phyloP scores from a whole-genome alignment of 2,113 vertebrate species.

The Ciconia boyciana region DNA sequence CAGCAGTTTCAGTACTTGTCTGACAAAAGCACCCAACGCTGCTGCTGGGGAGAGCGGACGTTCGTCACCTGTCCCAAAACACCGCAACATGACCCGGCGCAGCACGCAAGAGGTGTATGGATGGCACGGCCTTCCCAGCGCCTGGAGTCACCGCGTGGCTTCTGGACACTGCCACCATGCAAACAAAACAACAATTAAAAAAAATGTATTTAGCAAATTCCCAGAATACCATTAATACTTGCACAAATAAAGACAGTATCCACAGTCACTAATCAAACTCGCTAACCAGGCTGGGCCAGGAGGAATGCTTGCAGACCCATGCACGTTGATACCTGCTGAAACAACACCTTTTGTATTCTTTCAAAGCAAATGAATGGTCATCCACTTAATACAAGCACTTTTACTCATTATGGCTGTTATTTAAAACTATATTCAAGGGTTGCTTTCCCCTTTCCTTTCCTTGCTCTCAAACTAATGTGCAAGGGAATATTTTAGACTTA shows the following conservation, averaged over 20 bases:
- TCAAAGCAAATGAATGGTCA: not conserved
- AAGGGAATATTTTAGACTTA: too few relatives aligned
- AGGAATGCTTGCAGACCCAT: too few relatives aligned
- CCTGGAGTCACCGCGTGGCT: too few relatives aligned
- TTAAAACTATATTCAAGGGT: not conserved
- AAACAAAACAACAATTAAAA: too few relatives aligned
- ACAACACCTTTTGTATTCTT: not conserved
- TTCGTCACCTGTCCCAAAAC: not conserved
- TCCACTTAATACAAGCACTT: too few relatives aligned
- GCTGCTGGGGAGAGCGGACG: not conserved
- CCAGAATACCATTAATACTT: not conserved
- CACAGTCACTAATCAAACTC: not conserved
- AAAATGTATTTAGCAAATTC: too few relatives aligned
- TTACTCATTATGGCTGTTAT: too few relatives aligned
- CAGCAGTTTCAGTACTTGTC: not conserved
- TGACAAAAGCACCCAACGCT: not conserved
- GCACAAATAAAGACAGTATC: not conserved
- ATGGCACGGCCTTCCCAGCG: too few relatives aligned
- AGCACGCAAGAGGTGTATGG: not conserved
- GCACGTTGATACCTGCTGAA: too few relatives aligned
- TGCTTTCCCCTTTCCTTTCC: not conserved
- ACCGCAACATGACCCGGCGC: not conserved
- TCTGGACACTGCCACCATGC: not conserved
- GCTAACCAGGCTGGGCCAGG: not conserved
- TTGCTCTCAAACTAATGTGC: not conserved